phyloP scores from a whole-genome alignment of 2,797 vertebrate species.

The Sebastes cheni region DNA sequence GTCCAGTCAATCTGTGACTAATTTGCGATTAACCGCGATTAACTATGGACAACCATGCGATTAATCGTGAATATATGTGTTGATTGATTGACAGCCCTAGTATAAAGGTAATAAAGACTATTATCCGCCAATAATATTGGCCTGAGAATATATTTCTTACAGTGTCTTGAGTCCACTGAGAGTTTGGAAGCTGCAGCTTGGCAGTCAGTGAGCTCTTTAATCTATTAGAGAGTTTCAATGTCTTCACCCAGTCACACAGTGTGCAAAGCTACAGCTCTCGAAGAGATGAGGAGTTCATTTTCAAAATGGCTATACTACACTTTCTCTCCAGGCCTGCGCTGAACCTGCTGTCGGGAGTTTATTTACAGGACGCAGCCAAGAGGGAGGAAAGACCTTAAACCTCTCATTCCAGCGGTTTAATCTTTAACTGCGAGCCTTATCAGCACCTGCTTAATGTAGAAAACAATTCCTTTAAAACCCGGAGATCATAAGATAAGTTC shows the following conservation, averaged over 20 bases:
- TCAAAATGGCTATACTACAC: background rate
- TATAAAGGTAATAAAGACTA: background rate
- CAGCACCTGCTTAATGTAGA: constrained; percentile 20
- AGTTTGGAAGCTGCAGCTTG: background rate
- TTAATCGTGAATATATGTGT: too few relatives aligned
- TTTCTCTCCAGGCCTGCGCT: constrained; percentile 17
- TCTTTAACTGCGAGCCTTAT: constrained; percentile 20
- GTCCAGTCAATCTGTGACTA: too few relatives aligned
- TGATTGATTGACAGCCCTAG: too few relatives aligned
- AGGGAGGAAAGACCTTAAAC: constrained; percentile 2
- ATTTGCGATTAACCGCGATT: too few relatives aligned
- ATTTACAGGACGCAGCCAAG: background rate
- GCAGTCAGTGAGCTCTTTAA: background rate
- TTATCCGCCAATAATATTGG: background rate
- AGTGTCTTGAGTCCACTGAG: background rate
- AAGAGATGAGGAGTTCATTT: background rate
- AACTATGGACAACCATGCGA: too few relatives aligned
- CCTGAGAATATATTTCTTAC: background rate
- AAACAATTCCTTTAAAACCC: constrained; percentile 30
- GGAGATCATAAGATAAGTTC: constrained; percentile 25
- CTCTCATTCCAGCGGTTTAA: background rate
- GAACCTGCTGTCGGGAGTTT: background rate
- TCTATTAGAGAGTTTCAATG: background rate
- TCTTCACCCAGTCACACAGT: background rate
- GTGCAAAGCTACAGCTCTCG: background rate